Evolutionary conservation across 2,888 invertebrate genomes (phyloP).

Genomic region (Drosophila fungiperda): DNA sequence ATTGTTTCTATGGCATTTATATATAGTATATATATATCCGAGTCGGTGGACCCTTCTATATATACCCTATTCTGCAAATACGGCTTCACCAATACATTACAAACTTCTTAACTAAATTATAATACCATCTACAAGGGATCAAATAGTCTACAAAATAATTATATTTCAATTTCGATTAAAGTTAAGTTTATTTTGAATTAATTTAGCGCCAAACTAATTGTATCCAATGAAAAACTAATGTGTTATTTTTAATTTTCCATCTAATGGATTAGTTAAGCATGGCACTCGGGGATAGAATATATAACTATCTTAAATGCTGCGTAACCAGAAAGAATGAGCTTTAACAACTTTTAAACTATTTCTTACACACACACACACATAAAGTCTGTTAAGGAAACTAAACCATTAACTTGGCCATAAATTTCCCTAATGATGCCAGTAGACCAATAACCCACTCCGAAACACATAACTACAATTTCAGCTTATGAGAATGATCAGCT

Average conservation of each 20-base stretch:
- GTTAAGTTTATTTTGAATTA: neutral
- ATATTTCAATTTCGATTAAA: neutral
- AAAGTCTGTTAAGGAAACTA: slow-evolving; percentile 46
- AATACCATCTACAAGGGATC: neutral
- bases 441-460: slow-evolving; percentile 19
- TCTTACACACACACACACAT: neutral
- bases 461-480: slow-evolving; percentile 1
- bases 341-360: slow-evolving; percentile 47
- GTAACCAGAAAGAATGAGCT: slow-evolving; percentile 17
- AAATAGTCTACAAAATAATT: neutral
- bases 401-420: slow-evolving; percentile 64
- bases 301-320: neutral
- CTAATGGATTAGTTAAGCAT: slow-evolving; percentile 3
- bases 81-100: too few species aligned
- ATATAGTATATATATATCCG: neutral
- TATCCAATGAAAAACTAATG: neutral
- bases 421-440: slow-evolving; percentile 64
- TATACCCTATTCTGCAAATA: neutral
- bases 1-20: neutral
- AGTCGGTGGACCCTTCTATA: neutral
- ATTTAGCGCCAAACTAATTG: neutral
- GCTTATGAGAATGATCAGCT: slow-evolving; percentile 25
- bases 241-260: neutral
- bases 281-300: neutral
- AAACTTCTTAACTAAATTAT: too few species aligned